A percentile compares a stretch with the other conserved stretches of the same genome.
Evolutionary conservation across 2,888 invertebrate genomes (phyloP).

Genomic region (Gisinianus flammeolus): DNA sequence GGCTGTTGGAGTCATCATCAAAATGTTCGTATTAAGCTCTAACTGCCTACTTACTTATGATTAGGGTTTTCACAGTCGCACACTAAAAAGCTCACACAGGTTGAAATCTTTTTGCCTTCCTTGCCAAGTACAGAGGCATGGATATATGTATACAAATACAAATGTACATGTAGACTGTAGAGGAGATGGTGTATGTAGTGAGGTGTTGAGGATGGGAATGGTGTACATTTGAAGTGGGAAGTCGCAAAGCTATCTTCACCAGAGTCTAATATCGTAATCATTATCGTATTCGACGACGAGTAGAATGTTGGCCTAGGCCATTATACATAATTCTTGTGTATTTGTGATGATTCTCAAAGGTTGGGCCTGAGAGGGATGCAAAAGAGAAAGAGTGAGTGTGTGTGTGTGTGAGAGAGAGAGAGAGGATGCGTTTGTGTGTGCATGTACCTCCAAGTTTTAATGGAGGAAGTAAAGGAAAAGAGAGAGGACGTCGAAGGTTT

Average conservation of each 20-base stretch:
- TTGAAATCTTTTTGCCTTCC: background rate
- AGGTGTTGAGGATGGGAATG: no score
- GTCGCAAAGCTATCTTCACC: slow-evolving; percentile 12
- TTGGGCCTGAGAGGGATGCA: background rate
- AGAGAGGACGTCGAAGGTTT: slow-evolving; percentile 14
- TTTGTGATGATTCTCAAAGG: slow-evolving; percentile 3
- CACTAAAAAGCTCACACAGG: background rate
- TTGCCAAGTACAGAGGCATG: no score
- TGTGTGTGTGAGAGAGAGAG: background rate
- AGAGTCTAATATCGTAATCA: background rate
- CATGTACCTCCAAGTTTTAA: background rate
- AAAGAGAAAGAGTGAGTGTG: background rate
- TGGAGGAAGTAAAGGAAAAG: background rate
- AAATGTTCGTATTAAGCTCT: background rate
- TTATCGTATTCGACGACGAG: background rate
- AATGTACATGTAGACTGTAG: no score
- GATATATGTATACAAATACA: no score
- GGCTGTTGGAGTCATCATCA: slow-evolving; percentile 9
- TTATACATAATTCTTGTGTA: background rate
- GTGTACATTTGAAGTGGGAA: background rate
- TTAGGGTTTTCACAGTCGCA: slow-evolving; percentile 19
- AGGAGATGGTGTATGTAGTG: background rate
- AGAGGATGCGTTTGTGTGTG: background rate
- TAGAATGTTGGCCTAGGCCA: background rate
- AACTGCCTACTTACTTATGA: slow-evolving; percentile 16